A percentile compares a stretch with the other conserved stretches of the same genome.
Evolutionary conservation across 2,797 vertebrate species (phyloP).

Genomic region (Silurus aristotelis): DNA sequence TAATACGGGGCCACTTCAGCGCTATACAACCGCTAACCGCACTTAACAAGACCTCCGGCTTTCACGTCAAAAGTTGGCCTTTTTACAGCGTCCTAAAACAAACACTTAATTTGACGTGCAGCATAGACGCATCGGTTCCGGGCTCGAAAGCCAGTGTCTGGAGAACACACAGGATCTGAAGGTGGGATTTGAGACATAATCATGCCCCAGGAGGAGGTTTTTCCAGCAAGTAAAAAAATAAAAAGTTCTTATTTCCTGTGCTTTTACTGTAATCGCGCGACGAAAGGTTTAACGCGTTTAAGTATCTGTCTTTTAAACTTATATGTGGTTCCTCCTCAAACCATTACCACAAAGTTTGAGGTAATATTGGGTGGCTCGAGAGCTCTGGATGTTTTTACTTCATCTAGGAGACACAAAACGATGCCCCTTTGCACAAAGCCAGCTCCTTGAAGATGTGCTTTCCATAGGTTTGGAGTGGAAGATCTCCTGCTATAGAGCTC

Average conservation of each 20-base stretch:
- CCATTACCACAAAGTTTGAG: no score
- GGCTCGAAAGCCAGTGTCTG: background rate
- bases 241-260: background rate
- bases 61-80: slow-evolving; percentile 51
- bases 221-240: background rate
- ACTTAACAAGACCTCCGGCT: slow-evolving; percentile 62
- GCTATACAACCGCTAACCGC: slow-evolving; percentile 62
- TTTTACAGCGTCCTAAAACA: slow-evolving; percentile 56
- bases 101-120: slow-evolving; percentile 59
- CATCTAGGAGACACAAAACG: no score
- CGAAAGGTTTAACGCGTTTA: background rate
- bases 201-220: background rate
- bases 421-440: no score
- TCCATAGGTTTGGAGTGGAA: no score
- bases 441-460: no score
- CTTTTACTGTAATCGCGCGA: background rate
- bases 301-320: no score
- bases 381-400: no score
- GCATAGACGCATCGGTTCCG: slow-evolving; percentile 38
- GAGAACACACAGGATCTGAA: background rate
- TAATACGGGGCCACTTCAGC: slow-evolving; percentile 80
- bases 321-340: no score
- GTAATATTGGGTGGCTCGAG: no score
- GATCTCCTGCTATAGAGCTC: no score
- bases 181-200: background rate